A percentile compares a stretch with the other conserved stretches of the same genome.
These are phyloP conservation scores for Dermatemys mawii DNA, from an alignment of 2,113 vertebrate species.

Conservation along the genomic window DNA sequence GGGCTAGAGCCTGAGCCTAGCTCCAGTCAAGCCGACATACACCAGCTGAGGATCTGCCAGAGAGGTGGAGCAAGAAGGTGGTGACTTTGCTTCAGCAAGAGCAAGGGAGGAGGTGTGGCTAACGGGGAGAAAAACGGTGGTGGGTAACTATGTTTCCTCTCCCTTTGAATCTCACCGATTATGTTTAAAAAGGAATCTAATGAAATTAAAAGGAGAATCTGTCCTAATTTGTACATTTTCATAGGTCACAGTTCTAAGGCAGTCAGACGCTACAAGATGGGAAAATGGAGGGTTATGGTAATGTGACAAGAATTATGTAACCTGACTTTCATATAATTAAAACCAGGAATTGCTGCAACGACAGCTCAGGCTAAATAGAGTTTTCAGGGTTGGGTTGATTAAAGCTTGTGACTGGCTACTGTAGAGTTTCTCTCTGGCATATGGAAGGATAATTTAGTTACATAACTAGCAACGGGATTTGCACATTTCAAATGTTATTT, in stretches of 20 bases:
- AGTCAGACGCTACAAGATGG: neutral
- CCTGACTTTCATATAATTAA: slow-evolving; percentile 56
- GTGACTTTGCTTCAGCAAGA: neutral
- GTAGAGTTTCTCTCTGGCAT: slow-evolving; percentile 54
- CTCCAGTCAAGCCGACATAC: neutral
- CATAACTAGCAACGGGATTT: slow-evolving; percentile 56
- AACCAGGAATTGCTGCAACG: slow-evolving; percentile 43
- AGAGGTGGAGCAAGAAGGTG: rapidly evolving
- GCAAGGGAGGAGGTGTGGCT: neutral
- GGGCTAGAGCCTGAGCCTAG: neutral
- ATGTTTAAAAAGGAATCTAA: neutral
- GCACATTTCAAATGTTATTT: slow-evolving; percentile 40
- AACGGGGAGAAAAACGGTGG: neutral
- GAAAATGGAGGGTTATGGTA: neutral
- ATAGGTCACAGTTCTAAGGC: neutral
- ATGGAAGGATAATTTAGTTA: slow-evolving; percentile 67
- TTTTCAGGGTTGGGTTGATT: slow-evolving; percentile 51
- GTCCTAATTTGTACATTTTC: neutral
- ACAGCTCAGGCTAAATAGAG: slow-evolving; percentile 23
- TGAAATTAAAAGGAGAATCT: neutral
- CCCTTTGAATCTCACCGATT: neutral
- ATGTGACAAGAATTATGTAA: slow-evolving; percentile 58
- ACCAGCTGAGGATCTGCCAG: neutral
- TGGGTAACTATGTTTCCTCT: rapidly evolving
- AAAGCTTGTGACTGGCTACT: slow-evolving; percentile 61